phyloP scores from a whole-genome alignment of 2,797 vertebrate genomes.

The Melanotaenia maccullochi region DNA sequence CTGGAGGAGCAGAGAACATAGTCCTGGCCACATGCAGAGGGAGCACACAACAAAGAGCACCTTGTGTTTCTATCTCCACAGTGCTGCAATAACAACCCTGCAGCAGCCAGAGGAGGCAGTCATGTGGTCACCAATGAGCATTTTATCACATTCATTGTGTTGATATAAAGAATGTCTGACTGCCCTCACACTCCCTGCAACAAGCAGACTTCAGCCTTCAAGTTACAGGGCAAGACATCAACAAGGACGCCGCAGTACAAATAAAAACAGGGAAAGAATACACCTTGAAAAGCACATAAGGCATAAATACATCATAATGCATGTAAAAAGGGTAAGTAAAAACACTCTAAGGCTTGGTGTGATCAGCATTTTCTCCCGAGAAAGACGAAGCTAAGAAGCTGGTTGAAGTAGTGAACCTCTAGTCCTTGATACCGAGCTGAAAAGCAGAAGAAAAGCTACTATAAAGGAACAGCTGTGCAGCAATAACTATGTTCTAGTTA shows the following conservation, averaged over 20 bases:
- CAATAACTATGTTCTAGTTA: not conserved
- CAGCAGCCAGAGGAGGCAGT: slow-evolving; percentile 20
- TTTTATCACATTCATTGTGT: not conserved
- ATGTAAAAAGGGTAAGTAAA: too few species aligned
- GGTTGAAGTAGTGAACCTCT: not conserved
- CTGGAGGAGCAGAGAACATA: slow-evolving; percentile 15
- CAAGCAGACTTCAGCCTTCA: slow-evolving; percentile 23
- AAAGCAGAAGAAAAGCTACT: not conserved
- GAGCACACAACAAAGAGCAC: slow-evolving; percentile 46
- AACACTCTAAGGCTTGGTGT: not conserved
- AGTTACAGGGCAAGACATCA: slow-evolving; percentile 8
- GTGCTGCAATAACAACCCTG: slow-evolving; percentile 36
- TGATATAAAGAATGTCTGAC: too few species aligned
- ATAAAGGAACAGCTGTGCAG: not conserved
- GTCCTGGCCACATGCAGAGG: slow-evolving; percentile 1
- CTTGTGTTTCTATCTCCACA: slow-evolving; percentile 45
- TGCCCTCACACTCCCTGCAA: slow-evolving; percentile 1
- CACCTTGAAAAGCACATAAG: not conserved
- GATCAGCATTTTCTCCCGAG: not conserved
- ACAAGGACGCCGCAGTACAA: not conserved
- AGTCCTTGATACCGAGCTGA: not conserved
- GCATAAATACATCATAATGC: not conserved
- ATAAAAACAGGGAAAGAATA: slow-evolving; percentile 10
- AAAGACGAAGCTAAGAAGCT: not conserved
- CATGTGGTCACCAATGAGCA: slow-evolving; percentile 23